Evolutionary conservation across 2,888 invertebrate genomes (phyloP), one percentile per base, ranked within the genome.

Genomic region (Drosophila meridionalis): DNA sequence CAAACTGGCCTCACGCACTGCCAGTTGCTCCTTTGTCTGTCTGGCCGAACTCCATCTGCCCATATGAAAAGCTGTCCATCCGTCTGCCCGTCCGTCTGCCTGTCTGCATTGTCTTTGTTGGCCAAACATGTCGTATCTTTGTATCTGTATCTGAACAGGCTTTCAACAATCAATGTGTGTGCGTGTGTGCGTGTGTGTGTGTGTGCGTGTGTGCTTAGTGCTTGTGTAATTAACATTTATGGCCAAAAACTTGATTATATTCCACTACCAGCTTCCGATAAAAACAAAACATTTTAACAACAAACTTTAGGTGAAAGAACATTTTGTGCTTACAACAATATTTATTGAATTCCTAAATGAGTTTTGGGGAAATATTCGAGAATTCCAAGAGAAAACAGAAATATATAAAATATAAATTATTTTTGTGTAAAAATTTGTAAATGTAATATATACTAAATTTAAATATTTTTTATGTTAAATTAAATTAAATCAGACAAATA

Each of bases 101-200:
- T 58, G 66, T 64, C 68, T 64, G 43, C 64, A 77, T 80, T 82
- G 88, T 72, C 73, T 79, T 80, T 85, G 76, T 72, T 76, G 58
- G 73, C 47, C 85, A 62, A 82, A 76, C 83, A 87, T 85, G 86
- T 73, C 72, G 80, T 88, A 84, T 84, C 88, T 85, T 76, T 86
- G 81, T 60, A 86, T 73, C 81, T 73, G 83, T 55, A 75, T 69
- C 71, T 79, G 82, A 52, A 40, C 67, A 55, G 71, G 66, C 77
- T 75, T 80, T 80, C 75, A 81, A 67, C 79, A 69, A 20, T 42
- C 79, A 64, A 20, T 57, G 50, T 50, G 53, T 62, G 53, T 43
- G 50, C 50, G 40, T 61, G 26, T 28, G 12, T 28, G 28, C 8
- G 5, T 47, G 9, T 14, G 47, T 28, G 28, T 14, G 45, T 36